Evolutionary conservation across 2,113 vertebrate species (phyloP).

Genomic region (Rhynchomys soricoides): DNA sequence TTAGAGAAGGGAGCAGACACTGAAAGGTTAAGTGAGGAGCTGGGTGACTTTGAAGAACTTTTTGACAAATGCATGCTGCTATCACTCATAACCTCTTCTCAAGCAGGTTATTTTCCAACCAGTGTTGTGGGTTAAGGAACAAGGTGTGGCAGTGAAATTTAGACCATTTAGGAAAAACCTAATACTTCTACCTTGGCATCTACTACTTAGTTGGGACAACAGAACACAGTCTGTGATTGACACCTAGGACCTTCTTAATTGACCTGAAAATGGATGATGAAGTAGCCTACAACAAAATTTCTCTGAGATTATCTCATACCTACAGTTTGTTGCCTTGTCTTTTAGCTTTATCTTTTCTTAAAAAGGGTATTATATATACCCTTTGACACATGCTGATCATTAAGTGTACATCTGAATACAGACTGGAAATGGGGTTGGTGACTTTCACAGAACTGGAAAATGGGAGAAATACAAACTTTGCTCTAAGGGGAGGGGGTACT

Average conservation of each 20-base stretch:
- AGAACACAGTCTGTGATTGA: background rate
- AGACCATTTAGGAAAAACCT: background rate
- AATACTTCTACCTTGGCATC: background rate
- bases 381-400: background rate
- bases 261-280: background rate
- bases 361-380: too few species aligned
- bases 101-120: background rate
- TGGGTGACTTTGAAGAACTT: constrained; percentile 1
- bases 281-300: background rate
- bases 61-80: background rate
- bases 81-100: background rate
- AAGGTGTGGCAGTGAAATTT: background rate
- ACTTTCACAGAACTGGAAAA: constrained; percentile 5
- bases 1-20: background rate
- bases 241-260: rapidly evolving
- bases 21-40: background rate
- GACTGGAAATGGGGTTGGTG: background rate
- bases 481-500: background rate
- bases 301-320: background rate
- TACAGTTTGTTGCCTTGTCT: background rate
- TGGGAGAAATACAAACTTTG: background rate
- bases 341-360: background rate
- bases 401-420: background rate
- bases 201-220: background rate
- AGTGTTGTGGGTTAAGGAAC: background rate